phyloP scores from a whole-genome alignment of 2,113 vertebrate species.

The Nyctibius bracteatus region DNA sequence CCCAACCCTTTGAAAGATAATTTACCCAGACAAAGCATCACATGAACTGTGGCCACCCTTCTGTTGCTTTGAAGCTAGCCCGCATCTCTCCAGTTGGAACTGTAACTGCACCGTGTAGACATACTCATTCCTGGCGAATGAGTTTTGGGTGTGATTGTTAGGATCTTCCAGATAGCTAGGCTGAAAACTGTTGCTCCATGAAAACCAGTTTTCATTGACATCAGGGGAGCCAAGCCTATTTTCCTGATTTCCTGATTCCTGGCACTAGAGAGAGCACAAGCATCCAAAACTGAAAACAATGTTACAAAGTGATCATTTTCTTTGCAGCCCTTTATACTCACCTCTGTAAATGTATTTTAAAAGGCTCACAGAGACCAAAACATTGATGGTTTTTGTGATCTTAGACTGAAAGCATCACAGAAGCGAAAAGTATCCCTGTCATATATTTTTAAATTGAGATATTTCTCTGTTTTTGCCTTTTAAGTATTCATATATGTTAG shows the following conservation, averaged over 20 bases:
- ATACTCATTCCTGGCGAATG: neutral
- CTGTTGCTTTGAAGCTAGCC: neutral
- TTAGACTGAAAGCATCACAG: neutral
- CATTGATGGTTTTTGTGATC: accelerated
- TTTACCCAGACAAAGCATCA: neutral
- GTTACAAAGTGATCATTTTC: neutral
- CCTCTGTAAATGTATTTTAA: neutral
- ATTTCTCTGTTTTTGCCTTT: neutral
- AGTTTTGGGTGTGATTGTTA: neutral
- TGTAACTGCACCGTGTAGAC: neutral
- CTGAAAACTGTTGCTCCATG: neutral
- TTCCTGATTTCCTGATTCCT: neutral
- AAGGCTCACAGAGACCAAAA: neutral
- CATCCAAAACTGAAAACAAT: neutral
- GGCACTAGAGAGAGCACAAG: neutral
- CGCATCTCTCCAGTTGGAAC: neutral
- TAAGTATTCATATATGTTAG: neutral
- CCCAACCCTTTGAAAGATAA: neutral
- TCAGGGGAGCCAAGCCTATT: neutral
- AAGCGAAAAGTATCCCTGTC: neutral
- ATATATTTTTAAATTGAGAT: neutral
- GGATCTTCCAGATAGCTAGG: neutral
- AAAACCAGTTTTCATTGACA: neutral
- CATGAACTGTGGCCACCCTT: neutral
- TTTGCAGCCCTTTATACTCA: neutral